phyloP scores from a whole-genome alignment of 2,113 vertebrate species.

The Nannobrachium achirus region DNA sequence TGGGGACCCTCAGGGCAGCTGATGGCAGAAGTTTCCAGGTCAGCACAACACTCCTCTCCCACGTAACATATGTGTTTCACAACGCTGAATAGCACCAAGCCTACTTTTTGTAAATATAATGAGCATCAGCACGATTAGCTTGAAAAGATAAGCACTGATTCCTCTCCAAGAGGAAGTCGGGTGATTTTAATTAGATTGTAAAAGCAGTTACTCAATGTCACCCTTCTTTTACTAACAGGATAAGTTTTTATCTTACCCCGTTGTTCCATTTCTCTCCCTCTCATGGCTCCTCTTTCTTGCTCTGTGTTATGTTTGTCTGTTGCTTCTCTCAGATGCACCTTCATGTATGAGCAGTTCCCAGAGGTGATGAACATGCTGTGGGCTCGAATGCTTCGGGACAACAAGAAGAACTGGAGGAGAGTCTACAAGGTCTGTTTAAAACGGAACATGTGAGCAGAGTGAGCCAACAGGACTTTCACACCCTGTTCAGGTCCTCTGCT shows the following conservation, averaged over 20 bases:
- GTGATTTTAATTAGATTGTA: conserved; percentile 1
- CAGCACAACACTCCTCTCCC: conserved; percentile 47
- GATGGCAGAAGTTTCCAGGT: conserved; percentile 98
- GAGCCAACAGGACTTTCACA: too few relatives aligned
- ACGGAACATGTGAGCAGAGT: neutral
- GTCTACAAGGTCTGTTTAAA: conserved; percentile 92
- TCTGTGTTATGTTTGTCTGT: neutral
- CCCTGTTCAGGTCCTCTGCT: too few relatives aligned
- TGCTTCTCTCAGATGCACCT: conserved; percentile 84
- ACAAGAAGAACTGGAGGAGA: conserved; percentile 99
- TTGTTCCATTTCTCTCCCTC: too few relatives aligned
- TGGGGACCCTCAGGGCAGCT: conserved; percentile 98
- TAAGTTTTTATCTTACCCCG: neutral
- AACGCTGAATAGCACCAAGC: neutral
- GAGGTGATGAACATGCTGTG: conserved; percentile 99
- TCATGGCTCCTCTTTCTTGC: neutral
- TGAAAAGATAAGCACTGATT: neutral
- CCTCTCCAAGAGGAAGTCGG: too few relatives aligned
- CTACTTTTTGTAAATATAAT: conserved; percentile 18
- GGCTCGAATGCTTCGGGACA: conserved; percentile 97
- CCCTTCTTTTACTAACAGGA: neutral
- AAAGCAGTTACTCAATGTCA: neutral
- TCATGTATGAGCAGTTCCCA: conserved; percentile 99
- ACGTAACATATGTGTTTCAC: neutral
- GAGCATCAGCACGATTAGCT: neutral